Percentiles rank a stretch among this genome's conserved stretches.
These are phyloP conservation scores for Rhinoptilus africanus DNA, from an alignment of 2,113 vertebrate species.

Conservation along the genomic window DNA sequence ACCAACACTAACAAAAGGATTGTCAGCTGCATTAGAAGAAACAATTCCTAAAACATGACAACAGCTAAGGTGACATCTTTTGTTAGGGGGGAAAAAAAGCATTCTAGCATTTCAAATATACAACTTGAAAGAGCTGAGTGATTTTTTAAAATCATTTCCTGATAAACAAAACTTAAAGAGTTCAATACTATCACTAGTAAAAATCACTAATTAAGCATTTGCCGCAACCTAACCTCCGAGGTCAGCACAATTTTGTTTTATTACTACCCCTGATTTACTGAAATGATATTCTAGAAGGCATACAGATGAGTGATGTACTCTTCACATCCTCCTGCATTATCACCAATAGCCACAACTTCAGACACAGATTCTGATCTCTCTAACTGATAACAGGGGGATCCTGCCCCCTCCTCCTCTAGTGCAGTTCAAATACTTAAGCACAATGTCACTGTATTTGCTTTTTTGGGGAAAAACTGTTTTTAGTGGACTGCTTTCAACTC, in stretches of 20 bases:
- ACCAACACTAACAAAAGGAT: not conserved
- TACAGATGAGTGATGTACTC: not conserved
- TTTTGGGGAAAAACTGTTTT: rapidly evolving
- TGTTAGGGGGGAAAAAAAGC: too few species aligned
- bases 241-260: not conserved
- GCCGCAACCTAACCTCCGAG: not conserved
- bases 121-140: not conserved
- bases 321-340: not conserved
- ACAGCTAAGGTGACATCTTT: not conserved
- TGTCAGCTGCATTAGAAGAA: not conserved
- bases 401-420: not conserved
- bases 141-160: not conserved
- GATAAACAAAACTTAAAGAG: not conserved
- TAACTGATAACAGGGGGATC: not conserved
- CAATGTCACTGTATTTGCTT: not conserved
- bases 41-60: not conserved
- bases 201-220: not conserved
- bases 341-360: not conserved
- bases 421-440: not conserved
- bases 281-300: not conserved
- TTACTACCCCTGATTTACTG: not conserved
- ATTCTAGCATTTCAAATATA: not conserved
- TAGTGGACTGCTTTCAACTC: not conserved
- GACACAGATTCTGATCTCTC: not conserved
- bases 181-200: not conserved